A percentile compares a stretch with the other conserved stretches of the same genome.
phyloP scores from a whole-genome alignment of 1,140 invertebrate genomes.

The Psix sp. region DNA sequence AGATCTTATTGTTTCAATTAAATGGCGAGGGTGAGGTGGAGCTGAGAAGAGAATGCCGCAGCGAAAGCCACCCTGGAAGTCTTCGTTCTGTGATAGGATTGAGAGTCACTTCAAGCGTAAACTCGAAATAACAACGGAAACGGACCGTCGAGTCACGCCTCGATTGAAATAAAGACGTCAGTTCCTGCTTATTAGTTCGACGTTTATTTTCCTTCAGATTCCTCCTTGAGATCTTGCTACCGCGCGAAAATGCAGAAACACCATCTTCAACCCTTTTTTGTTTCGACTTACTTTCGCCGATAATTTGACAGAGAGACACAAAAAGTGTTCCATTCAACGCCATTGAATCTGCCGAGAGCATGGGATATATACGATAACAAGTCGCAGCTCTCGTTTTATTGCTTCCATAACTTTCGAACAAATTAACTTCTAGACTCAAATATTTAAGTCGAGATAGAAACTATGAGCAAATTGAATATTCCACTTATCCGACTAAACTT shows the following conservation, averaged over 20 bases:
- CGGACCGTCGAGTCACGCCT: constrained; percentile 71
- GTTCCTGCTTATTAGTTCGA: constrained; percentile 71
- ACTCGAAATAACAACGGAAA: constrained; percentile 74
- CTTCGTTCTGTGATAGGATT: constrained; percentile 74
- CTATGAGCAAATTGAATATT: constrained; percentile 13
- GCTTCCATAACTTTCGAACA: constrained; percentile 11
- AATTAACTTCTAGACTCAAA: constrained; percentile 16
- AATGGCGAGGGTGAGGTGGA: constrained; percentile 60
- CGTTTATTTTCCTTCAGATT: constrained; percentile 68
- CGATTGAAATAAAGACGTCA: constrained; percentile 73
- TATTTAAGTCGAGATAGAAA: constrained; percentile 5
- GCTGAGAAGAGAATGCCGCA: constrained; percentile 55
- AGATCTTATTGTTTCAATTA: constrained; percentile 76
- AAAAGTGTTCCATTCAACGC: too few species aligned
- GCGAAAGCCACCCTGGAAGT: constrained; percentile 65
- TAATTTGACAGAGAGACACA: too few species aligned
- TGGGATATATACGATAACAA: constrained; percentile 5
- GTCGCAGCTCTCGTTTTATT: constrained; percentile 3
- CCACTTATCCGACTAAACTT: constrained; percentile 8
- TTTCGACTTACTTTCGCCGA: constrained; percentile 35
- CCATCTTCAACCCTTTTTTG: constrained; percentile 22
- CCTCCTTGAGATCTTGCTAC: constrained; percentile 61
- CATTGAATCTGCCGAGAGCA: too few species aligned
- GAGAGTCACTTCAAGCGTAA: constrained; percentile 72
- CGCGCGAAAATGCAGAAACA: constrained; percentile 49